phyloP scores from a whole-genome alignment of 2,888 invertebrate species.

The Anthrax anthrax region DNA sequence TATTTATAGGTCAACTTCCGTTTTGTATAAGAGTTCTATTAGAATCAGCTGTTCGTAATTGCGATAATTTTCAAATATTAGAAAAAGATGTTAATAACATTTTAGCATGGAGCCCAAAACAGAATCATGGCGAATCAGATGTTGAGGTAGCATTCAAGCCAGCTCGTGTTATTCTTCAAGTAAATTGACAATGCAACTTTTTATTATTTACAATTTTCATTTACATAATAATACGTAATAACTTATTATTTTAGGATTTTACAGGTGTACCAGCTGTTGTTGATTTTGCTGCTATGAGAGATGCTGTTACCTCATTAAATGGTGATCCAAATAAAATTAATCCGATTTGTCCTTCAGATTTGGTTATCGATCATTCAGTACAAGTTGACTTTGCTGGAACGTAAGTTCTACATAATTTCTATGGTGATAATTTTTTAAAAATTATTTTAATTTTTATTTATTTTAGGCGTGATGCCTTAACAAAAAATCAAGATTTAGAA shows the following conservation, averaged over 20 bases:
- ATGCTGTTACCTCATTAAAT: slow-evolving; percentile 73
- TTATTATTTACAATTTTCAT: not conserved
- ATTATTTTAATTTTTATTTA: slow-evolving; percentile 2
- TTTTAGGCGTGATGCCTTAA: slow-evolving; percentile 68
- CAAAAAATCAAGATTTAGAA: slow-evolving; percentile 87
- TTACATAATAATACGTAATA: not conserved
- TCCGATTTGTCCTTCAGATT: slow-evolving; percentile 91
- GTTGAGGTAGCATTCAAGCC: slow-evolving; percentile 95
- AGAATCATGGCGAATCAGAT: slow-evolving; percentile 34
- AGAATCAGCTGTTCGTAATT: slow-evolving; percentile 92
- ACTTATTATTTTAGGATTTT: slow-evolving; percentile 48
- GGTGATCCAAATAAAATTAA: slow-evolving; percentile 90
- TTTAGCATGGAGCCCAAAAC: slow-evolving; percentile 61
- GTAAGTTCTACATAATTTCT: slow-evolving; percentile 31
- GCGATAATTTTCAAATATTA: slow-evolving; percentile 85
- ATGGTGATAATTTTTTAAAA: slow-evolving; percentile 1
- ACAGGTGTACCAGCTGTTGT: slow-evolving; percentile 98
- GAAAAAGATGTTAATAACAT: slow-evolving; percentile 78
- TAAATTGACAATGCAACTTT: slow-evolving; percentile 27
- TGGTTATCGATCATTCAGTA: slow-evolving; percentile 96
- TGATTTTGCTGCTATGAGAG: slow-evolving; percentile 97
- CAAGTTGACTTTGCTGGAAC: slow-evolving; percentile 84
- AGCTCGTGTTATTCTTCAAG: slow-evolving; percentile 88
- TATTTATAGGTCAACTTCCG: slow-evolving; percentile 69
- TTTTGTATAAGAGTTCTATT: slow-evolving; percentile 83